Percentiles rank a stretch among this genome's conserved stretches.
These are phyloP conservation scores for Zaprionus lachaisei DNA, from an alignment of 1,140 invertebrate genomes.

Conservation along the genomic window DNA sequence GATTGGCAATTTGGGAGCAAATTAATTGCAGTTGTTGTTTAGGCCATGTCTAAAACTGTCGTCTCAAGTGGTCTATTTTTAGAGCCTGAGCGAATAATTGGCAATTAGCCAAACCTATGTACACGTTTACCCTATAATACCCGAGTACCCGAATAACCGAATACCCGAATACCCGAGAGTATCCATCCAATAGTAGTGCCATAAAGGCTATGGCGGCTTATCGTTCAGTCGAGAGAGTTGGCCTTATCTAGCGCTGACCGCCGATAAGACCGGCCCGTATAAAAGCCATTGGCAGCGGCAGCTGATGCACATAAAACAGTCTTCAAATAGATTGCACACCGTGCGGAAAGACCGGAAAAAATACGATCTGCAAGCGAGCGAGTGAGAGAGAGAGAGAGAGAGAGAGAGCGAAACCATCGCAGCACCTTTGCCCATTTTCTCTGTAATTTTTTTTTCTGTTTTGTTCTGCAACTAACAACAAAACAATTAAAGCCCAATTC, in stretches of 20 bases:
- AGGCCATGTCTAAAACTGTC: constrained; percentile 41
- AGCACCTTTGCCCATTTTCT: neutral
- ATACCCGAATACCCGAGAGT: neutral
- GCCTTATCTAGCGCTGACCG: constrained; percentile 67
- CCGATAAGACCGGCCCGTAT: constrained; percentile 61
- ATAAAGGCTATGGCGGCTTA: constrained; percentile 49
- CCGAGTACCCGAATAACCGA: neutral
- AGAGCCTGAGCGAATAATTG: constrained; percentile 63
- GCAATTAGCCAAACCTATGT: constrained; percentile 43
- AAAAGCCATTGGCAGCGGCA: constrained; percentile 47
- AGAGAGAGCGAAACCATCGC: neutral
- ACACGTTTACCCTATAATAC: neutral
- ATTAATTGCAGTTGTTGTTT: constrained; percentile 25
- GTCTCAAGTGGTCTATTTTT: constrained; percentile 53
- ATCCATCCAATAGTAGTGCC: neutral
- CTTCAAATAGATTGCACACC: constrained; percentile 45
- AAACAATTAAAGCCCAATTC: neutral
- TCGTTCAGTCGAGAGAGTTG: constrained; percentile 59
- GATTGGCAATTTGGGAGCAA: constrained; percentile 9
- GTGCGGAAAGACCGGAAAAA: constrained; percentile 13
- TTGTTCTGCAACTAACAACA: neutral
- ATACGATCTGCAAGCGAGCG: neutral
- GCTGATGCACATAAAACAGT: constrained; percentile 48
- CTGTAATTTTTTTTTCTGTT: neutral
- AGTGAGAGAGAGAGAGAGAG: neutral